These are phyloP conservation scores for Muschampia plurimacula DNA, from an alignment of 2,888 invertebrate genomes.

Conservation along the genomic window DNA sequence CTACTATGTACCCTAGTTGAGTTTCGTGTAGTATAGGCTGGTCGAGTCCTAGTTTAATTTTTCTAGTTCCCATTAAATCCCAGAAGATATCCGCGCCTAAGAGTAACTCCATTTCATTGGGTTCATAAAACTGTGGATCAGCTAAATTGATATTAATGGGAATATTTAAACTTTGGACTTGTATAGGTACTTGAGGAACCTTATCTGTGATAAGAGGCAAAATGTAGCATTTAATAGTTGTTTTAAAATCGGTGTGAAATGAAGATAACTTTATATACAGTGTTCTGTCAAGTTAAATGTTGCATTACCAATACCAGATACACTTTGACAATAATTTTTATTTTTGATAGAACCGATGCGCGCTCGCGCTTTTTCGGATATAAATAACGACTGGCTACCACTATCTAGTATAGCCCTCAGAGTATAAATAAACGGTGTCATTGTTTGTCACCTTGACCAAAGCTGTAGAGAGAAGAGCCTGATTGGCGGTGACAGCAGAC, in stretches of 20 bases:
- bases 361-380: conserved; percentile 28
- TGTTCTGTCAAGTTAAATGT: conserved; percentile 22
- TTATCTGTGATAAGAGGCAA: conserved; percentile 41
- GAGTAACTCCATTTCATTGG: conserved; percentile 37
- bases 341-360: conserved; percentile 10
- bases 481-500: conserved; percentile 28
- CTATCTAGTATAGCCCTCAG: conserved; percentile 19
- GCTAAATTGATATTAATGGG: conserved; percentile 36
- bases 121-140: conserved; percentile 36
- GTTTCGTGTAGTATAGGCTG: conserved; percentile 32
- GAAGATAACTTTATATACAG: conserved; percentile 32
- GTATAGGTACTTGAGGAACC: conserved; percentile 36
- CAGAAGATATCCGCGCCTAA: conserved; percentile 43
- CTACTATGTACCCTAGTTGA: conserved; percentile 9
- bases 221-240: conserved; percentile 30
- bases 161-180: conserved; percentile 28
- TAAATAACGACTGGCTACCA: conserved; percentile 7
- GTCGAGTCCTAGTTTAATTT: conserved; percentile 31
- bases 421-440: conserved; percentile 8
- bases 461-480: conserved; percentile 36
- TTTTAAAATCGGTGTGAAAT: conserved; percentile 7
- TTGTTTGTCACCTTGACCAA: conserved; percentile 34
- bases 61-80: conserved; percentile 36
- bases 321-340: conserved; percentile 11
- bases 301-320: conserved; percentile 36